A percentile compares a stretch with the other conserved stretches of the same genome.
phyloP scores from a whole-genome alignment of 2,113 vertebrate species.

The Pipa parva region DNA sequence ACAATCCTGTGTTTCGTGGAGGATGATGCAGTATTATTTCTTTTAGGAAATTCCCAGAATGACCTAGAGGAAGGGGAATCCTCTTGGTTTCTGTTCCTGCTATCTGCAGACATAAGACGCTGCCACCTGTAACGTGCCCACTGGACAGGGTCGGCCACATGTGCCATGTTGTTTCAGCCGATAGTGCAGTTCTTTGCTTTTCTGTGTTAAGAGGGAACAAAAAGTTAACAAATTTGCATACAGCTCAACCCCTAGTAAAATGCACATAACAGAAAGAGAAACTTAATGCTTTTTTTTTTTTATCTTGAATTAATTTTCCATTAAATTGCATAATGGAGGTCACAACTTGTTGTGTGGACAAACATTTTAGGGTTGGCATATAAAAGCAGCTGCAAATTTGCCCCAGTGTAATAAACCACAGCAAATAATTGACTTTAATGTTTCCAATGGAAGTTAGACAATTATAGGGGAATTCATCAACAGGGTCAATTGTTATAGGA shows the following conservation, averaged over 20 bases:
- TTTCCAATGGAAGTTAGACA: too few species aligned
- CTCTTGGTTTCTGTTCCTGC: conserved; percentile 32
- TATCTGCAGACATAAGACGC: conserved; percentile 50
- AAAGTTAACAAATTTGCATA: not conserved
- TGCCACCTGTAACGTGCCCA: conserved; percentile 70
- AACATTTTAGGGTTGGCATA: too few species aligned
- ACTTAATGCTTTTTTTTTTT: too few species aligned
- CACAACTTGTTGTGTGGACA: too few species aligned
- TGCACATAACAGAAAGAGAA: too few species aligned
- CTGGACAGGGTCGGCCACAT: conserved; percentile 61
- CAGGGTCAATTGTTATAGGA: too few species aligned
- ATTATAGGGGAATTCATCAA: too few species aligned
- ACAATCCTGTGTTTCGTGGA: conserved; percentile 69
- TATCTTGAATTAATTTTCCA: too few species aligned
- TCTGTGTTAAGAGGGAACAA: conserved; percentile 30
- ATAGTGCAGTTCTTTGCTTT: conserved; percentile 10
- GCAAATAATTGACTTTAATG: too few species aligned
- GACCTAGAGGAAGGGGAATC: not conserved
- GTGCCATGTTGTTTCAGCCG: conserved; percentile 49
- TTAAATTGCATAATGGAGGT: too few species aligned
- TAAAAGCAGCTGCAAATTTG: too few species aligned
- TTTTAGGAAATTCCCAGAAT: conserved; percentile 34
- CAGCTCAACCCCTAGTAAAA: not conserved
- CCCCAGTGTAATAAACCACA: too few species aligned
- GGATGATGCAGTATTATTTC: conserved; percentile 28